phyloP scores from a whole-genome alignment of 2,113 vertebrate species.

The Ptyas mucosa region DNA sequence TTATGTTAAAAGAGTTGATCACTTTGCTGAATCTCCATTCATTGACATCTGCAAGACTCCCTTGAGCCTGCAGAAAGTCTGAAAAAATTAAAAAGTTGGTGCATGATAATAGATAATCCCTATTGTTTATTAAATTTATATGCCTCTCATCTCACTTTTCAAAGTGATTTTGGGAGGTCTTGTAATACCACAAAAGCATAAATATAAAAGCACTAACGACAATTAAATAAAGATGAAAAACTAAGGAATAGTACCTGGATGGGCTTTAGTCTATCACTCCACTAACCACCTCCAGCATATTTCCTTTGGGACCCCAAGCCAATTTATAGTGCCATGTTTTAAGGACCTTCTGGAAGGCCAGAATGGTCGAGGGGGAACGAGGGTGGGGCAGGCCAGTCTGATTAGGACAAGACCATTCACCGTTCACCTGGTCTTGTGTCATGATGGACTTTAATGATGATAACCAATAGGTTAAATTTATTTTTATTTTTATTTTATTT shows the following conservation, averaged over 20 bases:
- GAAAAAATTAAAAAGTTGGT: not conserved
- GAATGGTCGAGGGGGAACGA: not conserved
- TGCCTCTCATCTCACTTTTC: not conserved
- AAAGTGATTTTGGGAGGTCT: not conserved
- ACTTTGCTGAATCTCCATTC: not conserved
- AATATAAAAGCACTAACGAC: not conserved
- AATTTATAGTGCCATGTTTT: not conserved
- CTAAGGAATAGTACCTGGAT: no score
- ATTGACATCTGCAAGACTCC: not conserved
- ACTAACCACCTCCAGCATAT: no score
- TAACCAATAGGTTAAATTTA: not conserved
- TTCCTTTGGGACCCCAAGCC: no score
- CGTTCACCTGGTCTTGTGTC: not conserved
- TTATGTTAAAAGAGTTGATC: not conserved
- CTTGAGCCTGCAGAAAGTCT: not conserved
- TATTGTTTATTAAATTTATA: conserved; percentile 24
- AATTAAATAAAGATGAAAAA: no score
- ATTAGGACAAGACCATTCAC: not conserved
- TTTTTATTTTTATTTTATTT: no score
- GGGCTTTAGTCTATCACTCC: no score
- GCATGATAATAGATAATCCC: conserved; percentile 30
- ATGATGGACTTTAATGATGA: not conserved
- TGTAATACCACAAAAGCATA: not conserved
- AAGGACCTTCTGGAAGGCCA: not conserved
- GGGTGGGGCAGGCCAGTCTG: not conserved